Base-by-base conservation (phyloP, 2,888 invertebrate genomes). In the Tricholauxania praeusta region DNA sequence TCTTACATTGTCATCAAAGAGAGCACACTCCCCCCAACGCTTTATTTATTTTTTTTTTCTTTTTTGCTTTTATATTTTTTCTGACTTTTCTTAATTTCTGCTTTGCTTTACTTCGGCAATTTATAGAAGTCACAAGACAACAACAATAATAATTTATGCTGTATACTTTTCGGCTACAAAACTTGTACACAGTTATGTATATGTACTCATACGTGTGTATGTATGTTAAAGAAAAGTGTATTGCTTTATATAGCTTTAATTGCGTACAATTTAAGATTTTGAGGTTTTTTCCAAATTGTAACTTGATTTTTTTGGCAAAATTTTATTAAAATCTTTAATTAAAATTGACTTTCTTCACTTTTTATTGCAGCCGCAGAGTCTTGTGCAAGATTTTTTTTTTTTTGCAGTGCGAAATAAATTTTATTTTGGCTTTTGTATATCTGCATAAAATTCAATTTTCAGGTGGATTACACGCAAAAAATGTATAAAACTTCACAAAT, bases 131-230 rank as follows among this genome's bases (percentile, higher is more conserved):
- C 60, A 67, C 64, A 71, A 70, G 32, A 53, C 57, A 57, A 53
- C 51, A 51, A 60, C 32, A 72, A 71, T 47, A 70, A 71, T 28
- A 68, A 72, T 68, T 72, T 72, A 62, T 67, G 69, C n/a, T 72
- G 71, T 73, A 75, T 75, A 73, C 73, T 73, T 75, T 73, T 62
- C 65, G 71, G 73, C 68, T 64, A 48, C 19, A 22, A 55, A 67
- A 12, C 69, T 39, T 62, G 52, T 69, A 59, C n/a, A 28, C n/a
- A 32, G 28, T 62, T 62, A 32, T 62, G 39, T 62, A 60, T 60
- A 39, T 32, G 4, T 62, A 62, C 39, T 22, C 22, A 12, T 59
- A 19, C 10, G 32, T n/a, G 14, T 62, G 12, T 32, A 39, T 39
- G 39, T 62, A 17, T 15, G 17, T 53, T 51, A 17, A 49, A 2